Evolutionary conservation across 2,888 invertebrate genomes (phyloP), one percentile per base, ranked within the genome.

Genomic region (Oligia strigilis): DNA sequence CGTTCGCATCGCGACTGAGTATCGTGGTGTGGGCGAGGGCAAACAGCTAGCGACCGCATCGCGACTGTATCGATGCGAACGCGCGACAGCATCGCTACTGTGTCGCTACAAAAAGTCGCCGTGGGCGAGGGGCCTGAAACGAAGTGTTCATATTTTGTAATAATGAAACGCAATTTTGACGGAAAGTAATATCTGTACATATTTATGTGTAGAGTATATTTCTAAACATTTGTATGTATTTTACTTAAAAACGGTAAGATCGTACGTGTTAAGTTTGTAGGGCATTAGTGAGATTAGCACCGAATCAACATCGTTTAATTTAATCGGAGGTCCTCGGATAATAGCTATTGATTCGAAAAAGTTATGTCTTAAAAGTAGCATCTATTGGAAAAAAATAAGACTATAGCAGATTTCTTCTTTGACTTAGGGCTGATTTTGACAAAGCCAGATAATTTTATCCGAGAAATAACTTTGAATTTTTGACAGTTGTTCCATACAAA

Each of bases 91-190:
- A 29, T 29, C 29, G 29, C 29, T 29, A 29, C 29, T 29, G 29
- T 29, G 1, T 29, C 29, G 29, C 29, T 29, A 29, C 29, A 29
- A 29, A 29, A 29, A 29, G 29, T 29, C 29, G 29, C 29, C 29
- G 29, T 29, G 29, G 29, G 29, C 29, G 29, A 29, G 29, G 29
- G 29, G 29, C 29, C 29, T 29, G 29, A 86, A 73, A 86, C 77
- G 66, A 83, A 91, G 94, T 94, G 93, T 94, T 94, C 93, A 93
- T 94, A 94, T 94, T 95, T 94, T 93, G 89, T 89, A 88, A 80
- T 78, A 82, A 82, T 76, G 81, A 80, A 85, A 80, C 73, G 82
- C 87, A 81, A 84, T 83, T 87, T 91, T 87, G 85, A 88, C 82
- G 83, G 69, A 82, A 76, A 86, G 83, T 81, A 84, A 80, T 88